Conservation (phyloP, 2,113 vertebrate genomes). For the Barnardius zonarius region DNA sequence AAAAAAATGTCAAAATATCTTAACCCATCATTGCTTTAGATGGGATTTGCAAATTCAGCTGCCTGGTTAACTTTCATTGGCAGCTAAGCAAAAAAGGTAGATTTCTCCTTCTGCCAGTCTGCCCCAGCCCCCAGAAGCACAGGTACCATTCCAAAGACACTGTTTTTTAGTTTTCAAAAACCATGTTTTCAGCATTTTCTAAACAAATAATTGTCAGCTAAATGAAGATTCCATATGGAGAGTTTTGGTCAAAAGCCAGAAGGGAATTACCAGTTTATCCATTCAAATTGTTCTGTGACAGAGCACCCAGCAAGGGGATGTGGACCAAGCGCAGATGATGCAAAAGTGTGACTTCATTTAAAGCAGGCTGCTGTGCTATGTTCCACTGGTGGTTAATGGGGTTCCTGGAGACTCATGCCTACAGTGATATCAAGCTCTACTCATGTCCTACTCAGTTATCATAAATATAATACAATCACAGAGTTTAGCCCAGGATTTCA, state of each 20-base stretch:
- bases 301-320: background rate
- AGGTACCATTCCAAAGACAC: background rate
- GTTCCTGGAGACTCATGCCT: background rate
- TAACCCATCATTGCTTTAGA: background rate
- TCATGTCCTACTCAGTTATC: background rate
- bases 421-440: background rate
- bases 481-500: background rate
- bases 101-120: background rate
- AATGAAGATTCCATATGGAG: background rate
- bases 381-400: background rate
- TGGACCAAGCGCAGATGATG: background rate
- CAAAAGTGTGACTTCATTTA: background rate
- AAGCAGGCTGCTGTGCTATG: background rate
- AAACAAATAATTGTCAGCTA: background rate
- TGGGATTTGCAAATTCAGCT: background rate
- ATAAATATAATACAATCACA: background rate
- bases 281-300: background rate
- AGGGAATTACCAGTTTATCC: background rate
- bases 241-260: background rate
- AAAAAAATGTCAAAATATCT: background rate
- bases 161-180: background rate
- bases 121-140: background rate
- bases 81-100: background rate
- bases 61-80: background rate
- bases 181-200: accelerated